A percentile compares a stretch with the other conserved stretches of the same genome.
Evolutionary conservation across 2,797 vertebrate genomes (phyloP).

Genomic region (Macropus fuliginosus): DNA sequence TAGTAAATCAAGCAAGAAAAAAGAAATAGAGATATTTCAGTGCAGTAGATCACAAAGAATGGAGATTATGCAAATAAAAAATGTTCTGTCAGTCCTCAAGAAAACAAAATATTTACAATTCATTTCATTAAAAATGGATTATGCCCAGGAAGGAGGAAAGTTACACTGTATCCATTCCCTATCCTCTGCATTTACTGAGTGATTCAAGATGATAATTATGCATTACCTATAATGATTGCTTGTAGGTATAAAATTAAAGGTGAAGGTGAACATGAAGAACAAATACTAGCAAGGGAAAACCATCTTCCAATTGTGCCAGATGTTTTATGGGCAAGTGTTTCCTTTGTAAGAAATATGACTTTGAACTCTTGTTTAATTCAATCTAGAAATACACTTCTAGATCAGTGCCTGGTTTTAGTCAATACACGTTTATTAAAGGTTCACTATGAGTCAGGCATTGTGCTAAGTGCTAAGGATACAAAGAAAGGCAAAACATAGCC

Average conservation of each 20-base stretch:
- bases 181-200: conserved; percentile 9
- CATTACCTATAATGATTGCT: neutral
- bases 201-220: conserved; percentile 27
- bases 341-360: conserved; percentile 25
- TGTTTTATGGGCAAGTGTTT: neutral
- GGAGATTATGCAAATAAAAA: conserved; percentile 65
- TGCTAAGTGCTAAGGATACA: neutral
- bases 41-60: conserved; percentile 21
- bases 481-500: neutral
- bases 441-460: neutral
- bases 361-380: conserved; percentile 67
- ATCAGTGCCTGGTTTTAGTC: neutral
- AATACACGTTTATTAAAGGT: neutral
- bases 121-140: conserved; percentile 47
- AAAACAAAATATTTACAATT: conserved; percentile 51
- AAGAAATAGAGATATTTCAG: conserved; percentile 41
- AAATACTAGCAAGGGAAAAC: neutral
- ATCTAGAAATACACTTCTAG: neutral
- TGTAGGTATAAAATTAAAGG: neutral
- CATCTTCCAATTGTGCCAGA: neutral
- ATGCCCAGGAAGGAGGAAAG: neutral
- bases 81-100: conserved; percentile 48
- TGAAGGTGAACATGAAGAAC: neutral
- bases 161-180: neutral
- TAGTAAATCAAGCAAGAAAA: conserved; percentile 44